Percentiles rank a stretch among this genome's conserved stretches.
Evolutionary conservation across 2,888 invertebrate species (phyloP).

Genomic region (Mactromeris polynyma): DNA sequence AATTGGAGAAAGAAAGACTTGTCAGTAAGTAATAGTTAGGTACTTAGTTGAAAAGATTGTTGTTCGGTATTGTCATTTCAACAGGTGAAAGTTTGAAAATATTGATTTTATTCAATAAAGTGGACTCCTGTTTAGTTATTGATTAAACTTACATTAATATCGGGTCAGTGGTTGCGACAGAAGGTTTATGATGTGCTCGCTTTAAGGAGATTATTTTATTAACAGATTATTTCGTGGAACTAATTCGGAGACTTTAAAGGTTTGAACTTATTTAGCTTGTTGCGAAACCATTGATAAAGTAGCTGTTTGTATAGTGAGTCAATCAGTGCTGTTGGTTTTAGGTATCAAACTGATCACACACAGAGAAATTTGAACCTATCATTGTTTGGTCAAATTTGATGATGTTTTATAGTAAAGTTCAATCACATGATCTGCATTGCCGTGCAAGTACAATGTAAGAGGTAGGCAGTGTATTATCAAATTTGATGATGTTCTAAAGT

Average conservation of each 20-base stretch:
- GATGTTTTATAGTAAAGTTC: too few species aligned
- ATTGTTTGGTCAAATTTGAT: too few species aligned
- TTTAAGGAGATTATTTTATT: not conserved
- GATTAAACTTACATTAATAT: not conserved
- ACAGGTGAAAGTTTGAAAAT: slow-evolving; percentile 8
- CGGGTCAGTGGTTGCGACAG: not conserved
- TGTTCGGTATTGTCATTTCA: not conserved
- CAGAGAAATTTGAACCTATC: too few species aligned
- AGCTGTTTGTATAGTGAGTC: too few species aligned
- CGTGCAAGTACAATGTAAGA: too few species aligned
- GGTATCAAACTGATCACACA: too few species aligned
- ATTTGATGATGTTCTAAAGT: too few species aligned
- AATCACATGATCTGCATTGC: too few species aligned
- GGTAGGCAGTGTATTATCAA: too few species aligned
- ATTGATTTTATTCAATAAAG: not conserved
- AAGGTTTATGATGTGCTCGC: too few species aligned
- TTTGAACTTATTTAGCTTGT: not conserved
- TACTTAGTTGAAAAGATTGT: not conserved
- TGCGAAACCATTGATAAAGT: too few species aligned
- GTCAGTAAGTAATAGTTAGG: not conserved
- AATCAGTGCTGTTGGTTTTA: too few species aligned
- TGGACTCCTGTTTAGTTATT: not conserved
- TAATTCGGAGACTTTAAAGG: not conserved
- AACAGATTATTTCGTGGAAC: not conserved
- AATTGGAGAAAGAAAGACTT: not conserved